Percentiles rank a stretch among this genome's conserved stretches.
Conservation (phyloP, 2,888 invertebrate genomes). For the Ctena decussata region DNA sequence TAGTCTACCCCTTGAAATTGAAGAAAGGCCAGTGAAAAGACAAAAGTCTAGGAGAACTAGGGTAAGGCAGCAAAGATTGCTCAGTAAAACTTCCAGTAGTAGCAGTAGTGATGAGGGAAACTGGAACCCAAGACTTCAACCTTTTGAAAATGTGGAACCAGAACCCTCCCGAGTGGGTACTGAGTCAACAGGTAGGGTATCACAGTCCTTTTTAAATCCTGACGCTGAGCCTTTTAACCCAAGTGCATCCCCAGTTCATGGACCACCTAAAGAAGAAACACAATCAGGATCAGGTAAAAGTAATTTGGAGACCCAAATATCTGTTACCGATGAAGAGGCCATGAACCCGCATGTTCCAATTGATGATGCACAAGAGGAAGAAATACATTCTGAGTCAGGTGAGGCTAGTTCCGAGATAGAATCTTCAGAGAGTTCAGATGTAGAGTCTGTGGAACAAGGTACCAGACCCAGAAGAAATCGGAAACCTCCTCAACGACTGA, state of each 20-base stretch:
- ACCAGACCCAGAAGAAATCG: background rate
- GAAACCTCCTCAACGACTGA: background rate
- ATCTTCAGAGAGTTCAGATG: background rate
- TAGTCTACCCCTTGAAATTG: background rate
- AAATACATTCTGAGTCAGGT: background rate
- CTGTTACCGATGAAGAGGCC: background rate
- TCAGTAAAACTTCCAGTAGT: background rate
- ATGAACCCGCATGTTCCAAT: background rate
- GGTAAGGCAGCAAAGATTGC: background rate
- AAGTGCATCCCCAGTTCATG: background rate
- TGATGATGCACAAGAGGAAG: background rate
- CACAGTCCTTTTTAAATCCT: background rate
- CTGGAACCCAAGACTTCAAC: background rate
- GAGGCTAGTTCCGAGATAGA: background rate
- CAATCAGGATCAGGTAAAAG: background rate
- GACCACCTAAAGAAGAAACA: background rate
- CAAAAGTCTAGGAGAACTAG: background rate
- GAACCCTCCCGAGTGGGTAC: too few species aligned
- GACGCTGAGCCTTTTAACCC: background rate
- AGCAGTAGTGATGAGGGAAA: background rate
- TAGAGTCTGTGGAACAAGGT: background rate
- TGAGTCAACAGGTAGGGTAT: too few species aligned
- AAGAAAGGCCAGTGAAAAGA: background rate
- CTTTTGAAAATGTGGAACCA: conserved; percentile 13
- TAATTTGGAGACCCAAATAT: background rate